phyloP scores from a whole-genome alignment of 2,888 invertebrate species.

The Tenthredo distinguenda region DNA sequence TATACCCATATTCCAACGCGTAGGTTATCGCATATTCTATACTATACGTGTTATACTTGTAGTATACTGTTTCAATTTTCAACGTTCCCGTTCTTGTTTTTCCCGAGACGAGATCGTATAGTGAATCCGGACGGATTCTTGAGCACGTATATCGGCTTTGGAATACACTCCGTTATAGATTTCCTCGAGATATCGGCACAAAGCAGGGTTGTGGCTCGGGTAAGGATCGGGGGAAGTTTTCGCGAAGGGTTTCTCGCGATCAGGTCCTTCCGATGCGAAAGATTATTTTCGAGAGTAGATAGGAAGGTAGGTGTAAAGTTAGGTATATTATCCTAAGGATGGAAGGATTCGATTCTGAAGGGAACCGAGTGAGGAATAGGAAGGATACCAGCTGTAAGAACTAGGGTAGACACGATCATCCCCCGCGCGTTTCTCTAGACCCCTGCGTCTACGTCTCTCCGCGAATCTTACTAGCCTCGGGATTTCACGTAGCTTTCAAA shows the following conservation, averaged over 20 bases:
- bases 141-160: constrained; percentile 14
- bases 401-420: background rate
- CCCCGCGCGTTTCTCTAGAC: constrained; percentile 32
- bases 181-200: background rate
- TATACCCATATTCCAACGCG: background rate
- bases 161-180: constrained; percentile 6
- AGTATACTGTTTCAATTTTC: background rate
- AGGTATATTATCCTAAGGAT: background rate
- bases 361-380: background rate
- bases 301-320: background rate
- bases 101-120: background rate
- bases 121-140: background rate
- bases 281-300: constrained; percentile 27
- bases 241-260: background rate
- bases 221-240: background rate
- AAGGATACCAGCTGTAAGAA: background rate
- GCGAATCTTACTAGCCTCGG: constrained; percentile 18
- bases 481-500: constrained; percentile 17
- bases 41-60: too few species aligned
- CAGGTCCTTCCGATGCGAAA: background rate
- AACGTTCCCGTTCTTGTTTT: background rate
- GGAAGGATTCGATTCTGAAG: constrained; percentile 15
- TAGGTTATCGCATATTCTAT: background rate
- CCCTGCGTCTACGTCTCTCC: background rate
- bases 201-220: background rate